Base-by-base conservation (phyloP, 2,888 invertebrate species). In the Leucania comma region DNA sequence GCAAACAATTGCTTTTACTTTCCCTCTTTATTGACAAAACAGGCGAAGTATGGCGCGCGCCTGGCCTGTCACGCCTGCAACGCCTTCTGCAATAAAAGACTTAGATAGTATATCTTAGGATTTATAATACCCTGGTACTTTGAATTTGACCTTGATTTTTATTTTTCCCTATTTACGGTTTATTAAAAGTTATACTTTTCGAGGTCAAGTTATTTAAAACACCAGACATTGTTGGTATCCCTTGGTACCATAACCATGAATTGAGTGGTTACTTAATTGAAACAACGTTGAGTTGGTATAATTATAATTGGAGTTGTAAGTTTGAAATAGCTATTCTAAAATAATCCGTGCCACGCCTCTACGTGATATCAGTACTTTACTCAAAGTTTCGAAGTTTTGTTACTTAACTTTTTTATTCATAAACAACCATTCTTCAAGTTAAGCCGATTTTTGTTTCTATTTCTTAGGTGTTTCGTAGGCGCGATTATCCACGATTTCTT, bases 1-100 rank as follows among this genome's bases (percentile, higher is more conserved):
- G 67, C 80, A 67, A 77, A 59, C 68, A 80, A 73, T 68, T 67
- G 53, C 66, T 51, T 60, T 67, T 64, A 72, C 73, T 78, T 79
- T 58, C 58, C 42, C 51, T 50, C 60, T 75, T 66, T 81, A 76
- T 64, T 79, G 71, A 77, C 71, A 68, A 77, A 73, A 71, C 75
- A 58, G 56, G 51, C 68, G 64, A 75, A 82, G 75, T 72, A 72
- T 73, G 61, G 67, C 63, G 57, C 57, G 62, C 59, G 48, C 35
- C 68, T 81, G 74, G 38, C 38, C 14, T 38, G 70, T 72, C 60
- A 68, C 63, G 65, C 67, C 63, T 67, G 59, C 67, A 58, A 68
- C 71, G 67, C 66, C 63, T 72, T 72, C 60, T 76, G 60, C 78
- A 78, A 73, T 80, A 78, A 75, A 79, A 82, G 64, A 69, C 71